Conservation (phyloP, 2,113 vertebrate species). For the Anarhynchus alexandrinus region DNA sequence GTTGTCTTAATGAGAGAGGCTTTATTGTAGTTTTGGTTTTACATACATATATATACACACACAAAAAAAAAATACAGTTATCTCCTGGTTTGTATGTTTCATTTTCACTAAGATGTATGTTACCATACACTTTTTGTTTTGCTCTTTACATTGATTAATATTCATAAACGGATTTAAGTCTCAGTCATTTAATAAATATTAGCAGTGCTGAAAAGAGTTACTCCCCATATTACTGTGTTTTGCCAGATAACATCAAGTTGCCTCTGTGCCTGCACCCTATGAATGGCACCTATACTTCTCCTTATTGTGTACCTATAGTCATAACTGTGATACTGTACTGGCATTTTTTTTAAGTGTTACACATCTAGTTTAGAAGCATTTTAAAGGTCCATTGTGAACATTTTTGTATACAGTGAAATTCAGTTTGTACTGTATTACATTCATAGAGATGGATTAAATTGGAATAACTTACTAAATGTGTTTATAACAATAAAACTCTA, state of each 20-base stretch:
- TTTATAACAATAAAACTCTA: conserved; percentile 50
- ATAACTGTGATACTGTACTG: conserved; percentile 53
- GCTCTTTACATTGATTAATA: conserved; percentile 31
- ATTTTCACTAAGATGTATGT: conserved; percentile 59
- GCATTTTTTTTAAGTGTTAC: conserved; percentile 50
- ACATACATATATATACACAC: background rate
- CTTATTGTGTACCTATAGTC: conserved; percentile 45
- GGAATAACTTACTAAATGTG: conserved; percentile 60
- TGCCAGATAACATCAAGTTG: conserved; percentile 18
- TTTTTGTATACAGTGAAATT: conserved; percentile 60
- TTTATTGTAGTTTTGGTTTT: conserved; percentile 38
- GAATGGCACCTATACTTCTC: conserved; percentile 44
- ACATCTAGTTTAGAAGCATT: conserved; percentile 33
- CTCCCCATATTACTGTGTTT: conserved; percentile 25
- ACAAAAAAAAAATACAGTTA: background rate
- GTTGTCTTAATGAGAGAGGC: conserved; percentile 28
- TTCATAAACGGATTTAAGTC: conserved; percentile 13
- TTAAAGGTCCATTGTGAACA: conserved; percentile 55
- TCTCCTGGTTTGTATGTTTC: conserved; percentile 56
- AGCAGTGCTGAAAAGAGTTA: conserved; percentile 5
- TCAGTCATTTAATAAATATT: conserved; percentile 32
- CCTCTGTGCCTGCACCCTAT: conserved; percentile 19
- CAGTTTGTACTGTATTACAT: conserved; percentile 60
- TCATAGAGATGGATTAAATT: conserved; percentile 54
- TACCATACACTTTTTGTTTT: conserved; percentile 54